Evolutionary conservation across 2,113 vertebrate genomes (phyloP).

Genomic region (Actenoides hombroni): DNA sequence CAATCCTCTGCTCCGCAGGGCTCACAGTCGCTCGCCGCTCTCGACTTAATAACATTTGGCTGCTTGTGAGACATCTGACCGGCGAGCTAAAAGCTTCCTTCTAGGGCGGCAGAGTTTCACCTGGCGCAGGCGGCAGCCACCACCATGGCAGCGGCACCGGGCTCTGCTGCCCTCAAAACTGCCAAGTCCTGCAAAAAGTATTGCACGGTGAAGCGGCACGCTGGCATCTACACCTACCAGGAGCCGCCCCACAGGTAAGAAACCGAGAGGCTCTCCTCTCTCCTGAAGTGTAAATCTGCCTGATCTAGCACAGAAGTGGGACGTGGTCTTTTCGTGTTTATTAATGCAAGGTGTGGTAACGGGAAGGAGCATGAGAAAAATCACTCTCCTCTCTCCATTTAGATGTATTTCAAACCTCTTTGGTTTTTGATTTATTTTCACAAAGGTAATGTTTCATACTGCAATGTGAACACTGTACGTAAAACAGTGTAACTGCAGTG

Average conservation of each 20-base stretch:
- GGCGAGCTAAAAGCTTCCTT: background rate
- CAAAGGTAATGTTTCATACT: background rate
- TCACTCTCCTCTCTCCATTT: background rate
- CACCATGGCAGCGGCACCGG: conserved; percentile 64
- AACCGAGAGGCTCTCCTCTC: conserved; percentile 17
- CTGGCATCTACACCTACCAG: conserved; percentile 81
- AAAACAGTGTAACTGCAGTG: background rate
- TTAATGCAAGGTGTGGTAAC: accelerated
- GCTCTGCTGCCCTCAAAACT: conserved; percentile 59
- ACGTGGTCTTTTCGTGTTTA: accelerated
- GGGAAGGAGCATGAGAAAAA: background rate
- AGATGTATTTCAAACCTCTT: background rate
- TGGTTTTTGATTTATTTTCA: background rate
- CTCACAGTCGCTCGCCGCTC: background rate
- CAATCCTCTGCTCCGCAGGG: background rate
- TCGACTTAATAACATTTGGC: background rate
- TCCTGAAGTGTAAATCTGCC: accelerated
- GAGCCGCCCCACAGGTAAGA: conserved; percentile 87
- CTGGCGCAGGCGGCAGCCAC: background rate
- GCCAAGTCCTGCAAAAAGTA: conserved; percentile 78
- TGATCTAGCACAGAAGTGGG: accelerated
- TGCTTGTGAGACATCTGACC: background rate
- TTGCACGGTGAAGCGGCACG: conserved; percentile 80
- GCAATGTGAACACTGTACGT: background rate
- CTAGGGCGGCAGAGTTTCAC: background rate